Percentiles rank a stretch among this genome's conserved stretches.
These are phyloP conservation scores for Morpho helenor DNA, from an alignment of 2,888 invertebrate genomes.

Conservation along the genomic window DNA sequence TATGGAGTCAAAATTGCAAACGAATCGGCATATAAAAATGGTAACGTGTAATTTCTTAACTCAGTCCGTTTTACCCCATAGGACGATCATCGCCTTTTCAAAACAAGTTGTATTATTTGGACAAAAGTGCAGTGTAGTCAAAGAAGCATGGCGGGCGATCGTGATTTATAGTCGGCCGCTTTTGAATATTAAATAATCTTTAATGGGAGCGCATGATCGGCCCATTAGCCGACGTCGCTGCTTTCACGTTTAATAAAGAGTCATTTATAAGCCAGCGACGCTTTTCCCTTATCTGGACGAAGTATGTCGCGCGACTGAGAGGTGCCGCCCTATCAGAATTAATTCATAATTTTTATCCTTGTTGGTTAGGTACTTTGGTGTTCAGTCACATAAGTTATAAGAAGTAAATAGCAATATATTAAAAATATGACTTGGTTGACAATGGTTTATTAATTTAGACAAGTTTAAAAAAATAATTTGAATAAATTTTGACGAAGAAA, in stretches of 20 bases:
- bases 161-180: conserved; percentile 76
- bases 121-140: conserved; percentile 72
- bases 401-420: no score
- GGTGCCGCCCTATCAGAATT: conserved; percentile 75
- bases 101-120: conserved; percentile 44
- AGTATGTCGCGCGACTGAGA: conserved; percentile 75
- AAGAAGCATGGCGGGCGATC: conserved; percentile 72
- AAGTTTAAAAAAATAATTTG: no score
- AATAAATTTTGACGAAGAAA: no score
- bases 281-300: conserved; percentile 75
- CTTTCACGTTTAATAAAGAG: conserved; percentile 79
- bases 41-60: no score
- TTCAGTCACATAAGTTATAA: conserved; percentile 4
- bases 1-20: no score
- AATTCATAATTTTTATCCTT: conserved; percentile 77
- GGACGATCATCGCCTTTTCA: conserved; percentile 38
- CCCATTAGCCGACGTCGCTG: conserved; percentile 77
- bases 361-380: conserved; percentile 25
- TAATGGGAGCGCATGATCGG: conserved; percentile 80
- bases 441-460: no score
- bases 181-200: conserved; percentile 80
- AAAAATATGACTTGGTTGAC: no score
- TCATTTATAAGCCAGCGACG: conserved; percentile 77
- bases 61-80: no score
- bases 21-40: no score